Base-by-base conservation (phyloP, 2,113 vertebrate species). In the Suricata suricatta region DNA sequence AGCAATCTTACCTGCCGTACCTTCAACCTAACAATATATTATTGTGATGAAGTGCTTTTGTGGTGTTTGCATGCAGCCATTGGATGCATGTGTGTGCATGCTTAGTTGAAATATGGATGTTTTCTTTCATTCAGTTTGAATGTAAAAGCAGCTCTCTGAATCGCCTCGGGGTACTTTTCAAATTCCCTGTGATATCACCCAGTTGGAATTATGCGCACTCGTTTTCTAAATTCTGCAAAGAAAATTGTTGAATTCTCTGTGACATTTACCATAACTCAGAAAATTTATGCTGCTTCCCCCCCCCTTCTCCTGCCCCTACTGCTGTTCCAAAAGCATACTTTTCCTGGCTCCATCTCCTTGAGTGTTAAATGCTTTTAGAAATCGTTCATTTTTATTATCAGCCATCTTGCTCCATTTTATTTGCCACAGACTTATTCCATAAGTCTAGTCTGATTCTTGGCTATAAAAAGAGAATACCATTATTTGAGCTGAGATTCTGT, bases 181-280 rank as follows among this genome's bases (percentile, higher is more conserved):
- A 64, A 83, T 96, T 98, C 96, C 94, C 47, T 95, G 47, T 98
- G 69, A 81, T 97, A 92, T 14, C 10, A 74, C 87, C 44, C 63
- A 98, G 52, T 74, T 96, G 96, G 77, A 98, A 98, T 96, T 97
- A 93, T 69, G 47, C 0, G 10, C 0, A 88, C 1, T 96, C 92
- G 31, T 96, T 98, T 98, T 98, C 93, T 98, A 91, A 97, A 97
- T 97, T 98, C 97, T 89, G 31, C 82, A 96, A 87, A 63, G 76
- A 98, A 98, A 97, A 98, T 91, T 92, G 72, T 21, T 97, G 54
- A 95, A 91, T 95, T 97, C 41, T 96, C 82, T 97, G 64, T 96
- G 94, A 97, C 85, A 97, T 97, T 97, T 97, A 84, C 88, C 95
- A 88, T 15, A 98, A 82, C 64, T 93, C 96, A 97, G 27, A 52